A percentile compares a stretch with the other conserved stretches of the same genome.
phyloP scores from a whole-genome alignment of 1,140 invertebrate genomes.

The Gonioctena quinquepunctata region DNA sequence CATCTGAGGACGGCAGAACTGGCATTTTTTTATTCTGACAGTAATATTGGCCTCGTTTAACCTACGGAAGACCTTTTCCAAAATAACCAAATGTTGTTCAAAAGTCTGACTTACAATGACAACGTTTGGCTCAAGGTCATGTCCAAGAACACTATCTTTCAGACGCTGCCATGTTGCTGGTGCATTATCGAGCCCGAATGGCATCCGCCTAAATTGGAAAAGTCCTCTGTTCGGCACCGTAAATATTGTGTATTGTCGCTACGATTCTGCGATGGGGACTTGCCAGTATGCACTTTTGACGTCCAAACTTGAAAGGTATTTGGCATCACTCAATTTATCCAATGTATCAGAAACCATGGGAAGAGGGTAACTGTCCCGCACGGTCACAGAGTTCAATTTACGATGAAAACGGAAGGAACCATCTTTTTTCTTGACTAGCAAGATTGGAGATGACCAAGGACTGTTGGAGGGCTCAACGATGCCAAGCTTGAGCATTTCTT shows the following conservation, averaged over 20 bases:
- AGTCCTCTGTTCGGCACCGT: slow-evolving; percentile 47
- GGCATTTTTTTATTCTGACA: slow-evolving; percentile 13
- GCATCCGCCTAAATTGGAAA: slow-evolving; percentile 45
- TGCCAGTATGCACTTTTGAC: slow-evolving; percentile 49
- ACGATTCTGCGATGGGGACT: slow-evolving; percentile 38
- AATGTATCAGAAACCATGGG: slow-evolving; percentile 28
- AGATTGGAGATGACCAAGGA: slow-evolving; percentile 40
- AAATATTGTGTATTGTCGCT: slow-evolving; percentile 56
- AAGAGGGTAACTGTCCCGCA: slow-evolving; percentile 40
- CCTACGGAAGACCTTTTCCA: background rate
- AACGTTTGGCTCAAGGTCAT: slow-evolving; percentile 33
- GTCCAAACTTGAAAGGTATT: slow-evolving; percentile 44
- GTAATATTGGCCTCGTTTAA: background rate
- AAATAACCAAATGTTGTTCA: slow-evolving; percentile 22
- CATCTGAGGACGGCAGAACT: background rate
- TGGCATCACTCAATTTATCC: slow-evolving; percentile 41
- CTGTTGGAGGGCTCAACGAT: slow-evolving; percentile 39
- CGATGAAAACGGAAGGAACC: slow-evolving; percentile 27
- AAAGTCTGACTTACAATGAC: slow-evolving; percentile 28
- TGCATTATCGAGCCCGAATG: slow-evolving; percentile 48
- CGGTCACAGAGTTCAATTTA: slow-evolving; percentile 42
- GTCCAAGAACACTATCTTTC: slow-evolving; percentile 42
- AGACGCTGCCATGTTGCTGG: slow-evolving; percentile 45
- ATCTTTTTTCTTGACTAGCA: slow-evolving; percentile 42
- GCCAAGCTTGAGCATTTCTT: slow-evolving; percentile 32